Percentiles rank a stretch among this genome's conserved stretches.
Conservation (phyloP, 2,797 vertebrate species). For the Paguma larvata region DNA sequence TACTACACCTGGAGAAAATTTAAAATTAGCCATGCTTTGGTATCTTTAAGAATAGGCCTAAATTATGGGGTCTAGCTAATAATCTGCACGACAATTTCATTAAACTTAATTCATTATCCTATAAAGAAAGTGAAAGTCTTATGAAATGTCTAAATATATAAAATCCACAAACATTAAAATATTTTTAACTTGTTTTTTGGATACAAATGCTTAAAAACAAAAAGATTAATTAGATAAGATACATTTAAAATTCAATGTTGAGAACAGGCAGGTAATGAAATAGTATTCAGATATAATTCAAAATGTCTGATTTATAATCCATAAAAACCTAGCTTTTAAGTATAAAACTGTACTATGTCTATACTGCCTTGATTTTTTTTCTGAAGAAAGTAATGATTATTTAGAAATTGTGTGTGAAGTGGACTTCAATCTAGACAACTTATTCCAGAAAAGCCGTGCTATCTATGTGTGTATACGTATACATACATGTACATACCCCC, state of each 20-base stretch:
- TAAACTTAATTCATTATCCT: background rate
- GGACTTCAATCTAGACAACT: slow-evolving; percentile 30
- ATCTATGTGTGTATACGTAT: no score
- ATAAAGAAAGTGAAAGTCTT: background rate
- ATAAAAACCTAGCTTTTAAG: background rate
- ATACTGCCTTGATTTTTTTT: background rate
- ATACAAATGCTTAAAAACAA: slow-evolving; percentile 31
- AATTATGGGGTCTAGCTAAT: slow-evolving; percentile 11
- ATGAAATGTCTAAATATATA: slow-evolving; percentile 28
- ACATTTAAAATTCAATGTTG: slow-evolving; percentile 46
- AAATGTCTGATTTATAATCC: no score
- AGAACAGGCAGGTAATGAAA: slow-evolving; percentile 7
- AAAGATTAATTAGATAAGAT: background rate
- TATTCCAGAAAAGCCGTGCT: slow-evolving; percentile 7
- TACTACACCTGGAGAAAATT: slow-evolving; percentile 12
- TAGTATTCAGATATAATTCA: background rate
- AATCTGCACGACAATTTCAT: slow-evolving; percentile 4
- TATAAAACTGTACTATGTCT: background rate
- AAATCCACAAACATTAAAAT: background rate
- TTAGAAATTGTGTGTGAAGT: slow-evolving; percentile 19
- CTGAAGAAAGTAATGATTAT: slow-evolving; percentile 1
- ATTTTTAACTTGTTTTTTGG: background rate
- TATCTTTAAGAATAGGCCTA: background rate
- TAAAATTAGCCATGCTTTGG: background rate
- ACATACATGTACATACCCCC: background rate